Conservation (phyloP, 2,888 invertebrate species). For the Rugalucina vietnamica region DNA sequence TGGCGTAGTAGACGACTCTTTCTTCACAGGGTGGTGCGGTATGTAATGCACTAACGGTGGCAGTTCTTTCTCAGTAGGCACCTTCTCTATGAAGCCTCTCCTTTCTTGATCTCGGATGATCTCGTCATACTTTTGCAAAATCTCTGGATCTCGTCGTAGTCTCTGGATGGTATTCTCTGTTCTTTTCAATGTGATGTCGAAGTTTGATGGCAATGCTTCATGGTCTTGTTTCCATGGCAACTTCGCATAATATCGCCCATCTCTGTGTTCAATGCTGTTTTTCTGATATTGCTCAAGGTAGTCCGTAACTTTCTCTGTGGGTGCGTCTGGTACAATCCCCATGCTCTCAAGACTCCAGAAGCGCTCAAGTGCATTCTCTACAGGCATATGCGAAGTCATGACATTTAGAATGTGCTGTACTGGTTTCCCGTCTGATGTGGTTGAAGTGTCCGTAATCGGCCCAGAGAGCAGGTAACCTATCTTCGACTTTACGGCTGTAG, state of each 20-base stretch:
- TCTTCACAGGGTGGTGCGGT: constrained; percentile 54
- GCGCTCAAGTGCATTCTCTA: constrained; percentile 8
- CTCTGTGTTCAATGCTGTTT: constrained; percentile 8
- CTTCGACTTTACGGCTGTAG: constrained; percentile 47
- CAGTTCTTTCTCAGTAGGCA: not conserved
- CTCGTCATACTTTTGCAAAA: constrained; percentile 22
- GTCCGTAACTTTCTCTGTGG: not conserved
- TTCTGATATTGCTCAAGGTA: constrained; percentile 2
- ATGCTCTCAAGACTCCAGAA: constrained; percentile 42
- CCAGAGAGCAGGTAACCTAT: constrained; percentile 52
- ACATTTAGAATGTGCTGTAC: not conserved
- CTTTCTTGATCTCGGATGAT: constrained; percentile 51
- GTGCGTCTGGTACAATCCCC: constrained; percentile 11
- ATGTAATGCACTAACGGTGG: constrained; percentile 45
- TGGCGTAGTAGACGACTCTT: constrained; percentile 50
- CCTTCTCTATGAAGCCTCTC: constrained; percentile 43
- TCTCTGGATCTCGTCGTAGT: constrained; percentile 15
- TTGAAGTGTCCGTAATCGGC: not conserved
- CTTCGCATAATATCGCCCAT: constrained; percentile 23
- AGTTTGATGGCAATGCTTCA: constrained; percentile 21
- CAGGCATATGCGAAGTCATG: not conserved
- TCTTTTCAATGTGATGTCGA: not conserved
- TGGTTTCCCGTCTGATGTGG: not conserved
- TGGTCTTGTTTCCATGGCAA: constrained; percentile 42
- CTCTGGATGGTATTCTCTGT: constrained; percentile 18